Evolutionary conservation across 2,113 vertebrate genomes (phyloP).

Genomic region (Eurystomus gularis): DNA sequence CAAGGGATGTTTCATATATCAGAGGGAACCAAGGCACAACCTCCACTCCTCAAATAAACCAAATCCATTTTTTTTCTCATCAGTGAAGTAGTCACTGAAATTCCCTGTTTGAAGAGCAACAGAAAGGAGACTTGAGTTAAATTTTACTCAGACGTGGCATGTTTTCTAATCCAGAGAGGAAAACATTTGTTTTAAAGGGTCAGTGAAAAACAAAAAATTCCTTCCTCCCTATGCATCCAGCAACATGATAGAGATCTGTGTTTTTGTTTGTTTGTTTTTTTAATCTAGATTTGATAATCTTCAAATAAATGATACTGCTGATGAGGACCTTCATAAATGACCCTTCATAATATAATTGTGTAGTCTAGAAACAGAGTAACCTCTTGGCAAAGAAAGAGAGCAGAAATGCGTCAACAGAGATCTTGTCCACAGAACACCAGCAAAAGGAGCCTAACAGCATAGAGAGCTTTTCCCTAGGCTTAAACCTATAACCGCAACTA

Average conservation of each 20-base stretch:
- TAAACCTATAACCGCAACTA: not conserved
- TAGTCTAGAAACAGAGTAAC: not conserved
- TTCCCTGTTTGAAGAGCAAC: constrained; percentile 51
- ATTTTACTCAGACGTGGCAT: constrained; percentile 16
- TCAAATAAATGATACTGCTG: not conserved
- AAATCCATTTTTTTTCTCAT: constrained; percentile 49
- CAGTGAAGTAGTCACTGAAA: constrained; percentile 36
- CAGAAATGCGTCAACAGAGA: not conserved
- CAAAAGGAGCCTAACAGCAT: not conserved
- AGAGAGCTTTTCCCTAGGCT: not conserved
- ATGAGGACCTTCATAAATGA: not conserved
- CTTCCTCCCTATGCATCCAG: not conserved
- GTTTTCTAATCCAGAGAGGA: constrained; percentile 34
- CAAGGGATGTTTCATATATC: constrained; percentile 63
- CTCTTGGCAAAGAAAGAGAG: not conserved
- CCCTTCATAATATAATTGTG: not conserved
- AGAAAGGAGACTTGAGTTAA: constrained; percentile 25
- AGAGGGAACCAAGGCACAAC: constrained; percentile 54
- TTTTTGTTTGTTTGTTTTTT: not conserved
- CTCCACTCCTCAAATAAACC: constrained; percentile 58
- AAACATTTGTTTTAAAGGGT: constrained; percentile 48
- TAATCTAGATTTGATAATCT: not conserved
- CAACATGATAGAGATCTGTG: not conserved
- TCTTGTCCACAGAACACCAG: not conserved
- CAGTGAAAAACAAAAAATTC: constrained; percentile 1